Percentiles rank a stretch among this genome's conserved stretches.
Conservation (phyloP, 1,140 invertebrate genomes). For the Tetranychus cinnabarinus region DNA sequence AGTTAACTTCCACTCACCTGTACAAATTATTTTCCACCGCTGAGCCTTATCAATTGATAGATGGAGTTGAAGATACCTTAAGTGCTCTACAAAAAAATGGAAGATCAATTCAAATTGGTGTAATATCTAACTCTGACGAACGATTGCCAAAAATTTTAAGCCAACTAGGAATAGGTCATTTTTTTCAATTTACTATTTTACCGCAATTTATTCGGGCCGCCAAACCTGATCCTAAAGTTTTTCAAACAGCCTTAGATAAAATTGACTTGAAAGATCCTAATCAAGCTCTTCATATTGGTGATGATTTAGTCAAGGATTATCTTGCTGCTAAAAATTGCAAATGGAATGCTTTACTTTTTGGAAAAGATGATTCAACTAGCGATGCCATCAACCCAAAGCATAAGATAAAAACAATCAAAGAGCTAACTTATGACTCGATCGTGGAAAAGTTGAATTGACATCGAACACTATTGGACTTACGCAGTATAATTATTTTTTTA, state of each 20-base stretch:
- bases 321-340: constrained; percentile 40
- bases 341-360: constrained; percentile 43
- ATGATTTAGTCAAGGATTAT: constrained; percentile 47
- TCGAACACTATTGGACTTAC: too few relatives aligned
- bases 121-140: constrained; percentile 71
- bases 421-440: too few relatives aligned
- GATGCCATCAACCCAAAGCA: too few relatives aligned
- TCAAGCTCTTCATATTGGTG: constrained; percentile 56
- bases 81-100: constrained; percentile 27
- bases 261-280: constrained; percentile 18
- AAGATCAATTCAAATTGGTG: constrained; percentile 26
- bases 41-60: constrained; percentile 40
- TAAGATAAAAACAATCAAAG: too few relatives aligned
- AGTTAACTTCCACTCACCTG: constrained; percentile 32
- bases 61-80: constrained; percentile 36
- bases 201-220: constrained; percentile 43
- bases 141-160: constrained; percentile 39
- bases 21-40: constrained; percentile 35
- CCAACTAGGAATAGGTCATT: constrained; percentile 33
- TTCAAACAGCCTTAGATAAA: constrained; percentile 34
- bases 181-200: constrained; percentile 52
- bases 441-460: too few relatives aligned
- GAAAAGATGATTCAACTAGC: too few relatives aligned
- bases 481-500: too few relatives aligned
- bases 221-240: constrained; percentile 51